Evolutionary conservation across 2,113 vertebrate species (phyloP).

Genomic region (Salvelinus alpinus): DNA sequence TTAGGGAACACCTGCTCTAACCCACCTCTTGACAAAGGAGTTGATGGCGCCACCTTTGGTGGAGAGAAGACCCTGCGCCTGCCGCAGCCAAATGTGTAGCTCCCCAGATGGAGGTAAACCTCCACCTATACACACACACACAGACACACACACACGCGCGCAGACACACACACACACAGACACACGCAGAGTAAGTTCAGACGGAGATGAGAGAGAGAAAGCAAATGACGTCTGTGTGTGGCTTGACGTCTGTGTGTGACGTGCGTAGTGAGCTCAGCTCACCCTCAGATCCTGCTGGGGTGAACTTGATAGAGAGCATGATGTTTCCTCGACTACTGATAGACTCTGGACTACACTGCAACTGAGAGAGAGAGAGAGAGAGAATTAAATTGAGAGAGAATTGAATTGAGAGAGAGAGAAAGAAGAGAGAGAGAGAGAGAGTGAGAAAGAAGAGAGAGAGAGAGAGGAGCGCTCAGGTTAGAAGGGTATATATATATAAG

Average conservation of each 20-base stretch:
- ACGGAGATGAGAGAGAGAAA: neutral
- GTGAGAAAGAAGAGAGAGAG: neutral
- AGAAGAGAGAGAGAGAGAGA: neutral
- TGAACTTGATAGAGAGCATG: conserved; percentile 84
- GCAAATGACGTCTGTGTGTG: neutral
- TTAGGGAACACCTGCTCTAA: neutral
- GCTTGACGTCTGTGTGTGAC: conserved; percentile 1
- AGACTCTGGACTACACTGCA: conserved; percentile 68
- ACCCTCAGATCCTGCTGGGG: conserved; percentile 82
- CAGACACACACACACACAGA: too few species aligned
- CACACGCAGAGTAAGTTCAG: neutral
- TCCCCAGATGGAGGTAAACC: conserved; percentile 87
- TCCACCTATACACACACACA: conserved; percentile 59
- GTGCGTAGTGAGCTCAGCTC: conserved; percentile 43
- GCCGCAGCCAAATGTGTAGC: conserved; percentile 93
- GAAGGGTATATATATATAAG: conserved; percentile 59
- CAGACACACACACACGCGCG: too few species aligned
- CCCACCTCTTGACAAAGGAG: conserved; percentile 86
- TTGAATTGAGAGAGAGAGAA: neutral
- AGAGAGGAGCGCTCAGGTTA: neutral
- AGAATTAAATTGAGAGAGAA: too few species aligned
- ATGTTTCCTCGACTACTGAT: conserved; percentile 81
- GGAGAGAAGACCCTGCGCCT: conserved; percentile 84
- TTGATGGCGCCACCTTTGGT: conserved; percentile 79
- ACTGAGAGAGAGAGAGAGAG: conserved; percentile 59